Evolutionary conservation across 2,888 invertebrate species (phyloP).

Genomic region (Leucoptera coffeella): DNA sequence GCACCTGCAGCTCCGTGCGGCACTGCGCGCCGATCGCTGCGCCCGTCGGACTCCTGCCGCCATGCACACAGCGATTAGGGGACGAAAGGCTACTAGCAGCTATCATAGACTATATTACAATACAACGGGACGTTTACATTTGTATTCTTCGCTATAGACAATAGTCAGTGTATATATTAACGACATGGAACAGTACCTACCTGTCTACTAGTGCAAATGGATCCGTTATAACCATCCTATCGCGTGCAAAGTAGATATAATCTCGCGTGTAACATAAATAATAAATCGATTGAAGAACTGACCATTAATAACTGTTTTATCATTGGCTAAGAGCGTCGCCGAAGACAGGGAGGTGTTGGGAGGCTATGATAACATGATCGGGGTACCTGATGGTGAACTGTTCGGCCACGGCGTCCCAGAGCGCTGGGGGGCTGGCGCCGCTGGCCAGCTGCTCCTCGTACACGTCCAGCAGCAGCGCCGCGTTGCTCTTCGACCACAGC

Average conservation of each 20-base stretch:
- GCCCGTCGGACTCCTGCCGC: not conserved
- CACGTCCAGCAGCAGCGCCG: conserved; percentile 1
- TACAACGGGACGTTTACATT: too few relatives aligned
- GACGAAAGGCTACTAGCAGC: too few relatives aligned
- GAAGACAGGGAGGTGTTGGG: too few relatives aligned
- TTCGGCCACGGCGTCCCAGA: not conserved
- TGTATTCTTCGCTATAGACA: too few relatives aligned
- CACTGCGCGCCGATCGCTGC: not conserved
- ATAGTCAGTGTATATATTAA: too few relatives aligned
- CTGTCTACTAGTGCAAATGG: too few relatives aligned
- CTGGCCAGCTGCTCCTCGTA: conserved; percentile 1
- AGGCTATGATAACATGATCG: too few relatives aligned
- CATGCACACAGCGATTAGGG: not conserved
- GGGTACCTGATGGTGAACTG: too few relatives aligned
- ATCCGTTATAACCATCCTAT: too few relatives aligned
- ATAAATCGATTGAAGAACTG: not conserved
- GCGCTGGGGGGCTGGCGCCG: not conserved
- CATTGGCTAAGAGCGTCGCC: not conserved
- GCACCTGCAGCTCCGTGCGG: conserved; percentile 1
- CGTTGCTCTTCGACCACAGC: conserved; percentile 4
- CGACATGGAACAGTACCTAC: too few relatives aligned
- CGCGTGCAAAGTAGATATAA: not conserved
- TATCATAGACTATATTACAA: too few relatives aligned
- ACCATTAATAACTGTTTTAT: not conserved
- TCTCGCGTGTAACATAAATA: not conserved